Percentiles rank a stretch among this genome's conserved stretches.
phyloP scores from a whole-genome alignment of 2,113 vertebrate species.

The Ctenodactylus gundi region DNA sequence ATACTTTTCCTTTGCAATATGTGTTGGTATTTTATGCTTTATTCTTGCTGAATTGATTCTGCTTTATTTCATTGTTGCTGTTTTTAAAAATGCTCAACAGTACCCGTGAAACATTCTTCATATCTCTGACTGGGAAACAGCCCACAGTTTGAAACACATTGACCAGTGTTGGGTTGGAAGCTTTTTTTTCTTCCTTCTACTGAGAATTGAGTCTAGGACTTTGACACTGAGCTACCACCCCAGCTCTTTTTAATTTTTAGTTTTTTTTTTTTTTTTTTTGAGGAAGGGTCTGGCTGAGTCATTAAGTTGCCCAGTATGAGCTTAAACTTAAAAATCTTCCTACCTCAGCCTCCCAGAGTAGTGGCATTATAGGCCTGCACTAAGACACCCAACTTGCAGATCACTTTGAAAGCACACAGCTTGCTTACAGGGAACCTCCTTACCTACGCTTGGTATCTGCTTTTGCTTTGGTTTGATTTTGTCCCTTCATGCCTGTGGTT shows the following conservation, averaged over 20 bases:
- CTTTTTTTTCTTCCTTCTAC: background rate
- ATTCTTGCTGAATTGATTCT: background rate
- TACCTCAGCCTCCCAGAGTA: background rate
- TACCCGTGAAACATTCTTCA: background rate
- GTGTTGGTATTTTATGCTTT: background rate
- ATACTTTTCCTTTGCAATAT: background rate
- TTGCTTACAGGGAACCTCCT: too few species aligned
- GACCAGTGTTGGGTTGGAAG: background rate
- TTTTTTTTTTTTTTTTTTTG: background rate
- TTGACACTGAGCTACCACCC: background rate
- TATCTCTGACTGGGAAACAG: background rate
- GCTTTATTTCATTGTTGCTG: background rate
- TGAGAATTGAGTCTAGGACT: background rate
- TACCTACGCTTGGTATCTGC: accelerated
- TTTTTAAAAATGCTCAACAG: background rate
- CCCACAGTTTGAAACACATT: background rate
- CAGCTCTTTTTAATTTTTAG: too few species aligned
- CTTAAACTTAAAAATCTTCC: background rate
- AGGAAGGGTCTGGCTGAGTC: background rate
- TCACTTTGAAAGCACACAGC: background rate
- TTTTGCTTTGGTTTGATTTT: background rate
- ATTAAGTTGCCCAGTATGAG: background rate
- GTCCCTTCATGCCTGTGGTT: background rate
- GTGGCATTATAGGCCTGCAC: background rate
- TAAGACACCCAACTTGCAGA: background rate